phyloP scores from a whole-genome alignment of 1,140 invertebrate species.

The Camponotus vicinus region DNA sequence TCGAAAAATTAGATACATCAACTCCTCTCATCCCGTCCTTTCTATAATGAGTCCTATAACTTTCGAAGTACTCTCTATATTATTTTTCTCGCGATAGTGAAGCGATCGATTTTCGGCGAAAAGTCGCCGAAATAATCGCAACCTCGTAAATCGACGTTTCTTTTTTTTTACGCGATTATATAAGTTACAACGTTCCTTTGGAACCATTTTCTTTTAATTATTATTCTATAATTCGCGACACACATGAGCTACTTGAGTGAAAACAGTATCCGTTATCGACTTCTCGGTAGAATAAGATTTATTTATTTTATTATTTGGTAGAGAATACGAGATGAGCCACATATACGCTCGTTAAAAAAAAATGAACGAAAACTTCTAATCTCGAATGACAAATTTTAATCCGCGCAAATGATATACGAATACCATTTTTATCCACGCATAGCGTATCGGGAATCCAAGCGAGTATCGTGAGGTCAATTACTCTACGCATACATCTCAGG shows the following conservation, averaged over 20 bases:
- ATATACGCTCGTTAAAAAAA: background rate
- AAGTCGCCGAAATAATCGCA: conserved; percentile 31
- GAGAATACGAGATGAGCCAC: background rate
- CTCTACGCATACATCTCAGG: conserved; percentile 8
- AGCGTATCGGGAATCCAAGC: conserved; percentile 14
- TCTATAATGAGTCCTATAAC: conserved; percentile 13
- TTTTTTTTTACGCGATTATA: background rate
- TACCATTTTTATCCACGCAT: background rate
- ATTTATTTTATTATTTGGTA: background rate
- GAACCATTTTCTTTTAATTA: conserved; percentile 1
- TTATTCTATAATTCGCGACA: conserved; percentile 1
- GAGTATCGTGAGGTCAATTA: conserved; percentile 21
- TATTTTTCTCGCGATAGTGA: background rate
- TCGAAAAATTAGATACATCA: conserved; percentile 44
- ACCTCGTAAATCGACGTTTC: background rate
- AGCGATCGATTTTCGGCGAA: background rate
- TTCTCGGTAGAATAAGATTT: background rate
- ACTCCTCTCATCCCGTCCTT: background rate
- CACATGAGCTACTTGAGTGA: background rate
- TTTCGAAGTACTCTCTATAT: background rate
- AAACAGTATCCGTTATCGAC: background rate
- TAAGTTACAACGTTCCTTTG: background rate
- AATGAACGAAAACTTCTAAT: background rate
- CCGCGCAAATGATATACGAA: background rate
- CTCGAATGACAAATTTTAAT: background rate